Evolutionary conservation across 2,797 vertebrate species (phyloP), one percentile per base, ranked within the genome.

Genomic region (Myoxocephalus aenaeus): DNA sequence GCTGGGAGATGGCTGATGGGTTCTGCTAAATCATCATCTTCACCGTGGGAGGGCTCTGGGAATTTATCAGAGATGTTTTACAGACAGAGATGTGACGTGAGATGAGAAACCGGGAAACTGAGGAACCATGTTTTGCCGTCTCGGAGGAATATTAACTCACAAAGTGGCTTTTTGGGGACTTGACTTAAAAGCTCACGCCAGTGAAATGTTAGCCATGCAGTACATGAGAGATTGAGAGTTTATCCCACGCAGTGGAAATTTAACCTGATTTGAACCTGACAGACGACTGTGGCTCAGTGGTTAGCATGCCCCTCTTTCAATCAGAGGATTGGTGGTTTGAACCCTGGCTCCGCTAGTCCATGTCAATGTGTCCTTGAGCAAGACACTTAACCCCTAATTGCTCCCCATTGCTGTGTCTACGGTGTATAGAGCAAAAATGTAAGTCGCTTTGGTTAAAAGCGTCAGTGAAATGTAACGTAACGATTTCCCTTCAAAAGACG

Each of bases 1-100:
- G 44, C 8, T 79, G 9, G 18, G 54, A 42, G 48, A 42, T 4
- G 44, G 32, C 15, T 0, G 40, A 3, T 20, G 1, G 63, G 44
- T 57, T 65, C 68, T 80, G 76, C 75, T 78, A 67, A 79, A 29
- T 64, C 25, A 27, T 86, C 80, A 73, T 82, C 77, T 56, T 61
- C 53, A 18, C 38, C 74, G 17, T 5, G 0, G 65, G 65, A 62
- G 65, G 64, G 0, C 0, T 42, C 20, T 42, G 20, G 66, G 54
- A 65, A 18, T 40, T 65, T 44, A 77, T 50, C n/a, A 27, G 46
- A 44, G 51, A 38, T 32, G 68, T 76, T 76, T 81, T 72, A 73
- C 40, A 48, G 48, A 53, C 1, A 1, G 40, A 51, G 54, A 81
- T 58, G 32, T 50, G 42, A 32, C 17, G 36, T 13, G 5, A 64